Base-by-base conservation (phyloP, 1,140 invertebrate species). In the Orchestia grillus region DNA sequence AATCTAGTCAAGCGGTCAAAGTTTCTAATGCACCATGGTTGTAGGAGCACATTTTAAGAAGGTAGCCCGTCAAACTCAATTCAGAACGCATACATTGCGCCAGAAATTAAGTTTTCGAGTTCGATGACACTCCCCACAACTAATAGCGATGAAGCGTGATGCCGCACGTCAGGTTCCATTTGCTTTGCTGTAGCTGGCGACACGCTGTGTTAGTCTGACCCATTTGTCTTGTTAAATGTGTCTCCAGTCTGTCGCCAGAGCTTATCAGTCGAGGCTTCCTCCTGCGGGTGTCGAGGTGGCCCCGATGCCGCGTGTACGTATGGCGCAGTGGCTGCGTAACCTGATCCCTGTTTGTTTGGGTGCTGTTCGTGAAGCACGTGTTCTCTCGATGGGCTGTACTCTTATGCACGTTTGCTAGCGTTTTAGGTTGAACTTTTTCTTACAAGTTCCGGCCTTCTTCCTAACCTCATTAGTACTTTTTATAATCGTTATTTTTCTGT, bases 241-340 rank as follows among this genome's bases (percentile, higher is more conserved):
- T 94, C 92, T 44, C 43, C 88, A 90, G 88, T 44, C 44, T 45
- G 92, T 94, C 92, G 92, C 92, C 92, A 94, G 92, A 94, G 8
- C 44, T 44, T 45, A 94, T 94, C 43, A 44, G 44, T 90, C 88
- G 43, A 90, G 88, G 43, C 16, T 44, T 44, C 43, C 47, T 47
- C 92, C 43, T 94, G 88, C 16, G 88, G 88, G n/a, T 44, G 88
- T 42, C 28, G 41, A 11, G 92, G 92, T 94, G 92, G 47, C 92
- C 92, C 44, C 92, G 92, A 94, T 94, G 92, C 44, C 36, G 44
- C 44, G 92, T 44, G 28, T 41, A n/a, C 47, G 19, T 53, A 53
- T 77, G 62, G 62, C 62, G 62, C 62, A 77, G 62, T 77, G 62
- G 62, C 62, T 77, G 62, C 62, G 62, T 77, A 77, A 77, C 62